Evolutionary conservation across 2,797 vertebrate genomes (phyloP), one percentile per base, ranked within the genome.

Genomic region (Coilia nasus): DNA sequence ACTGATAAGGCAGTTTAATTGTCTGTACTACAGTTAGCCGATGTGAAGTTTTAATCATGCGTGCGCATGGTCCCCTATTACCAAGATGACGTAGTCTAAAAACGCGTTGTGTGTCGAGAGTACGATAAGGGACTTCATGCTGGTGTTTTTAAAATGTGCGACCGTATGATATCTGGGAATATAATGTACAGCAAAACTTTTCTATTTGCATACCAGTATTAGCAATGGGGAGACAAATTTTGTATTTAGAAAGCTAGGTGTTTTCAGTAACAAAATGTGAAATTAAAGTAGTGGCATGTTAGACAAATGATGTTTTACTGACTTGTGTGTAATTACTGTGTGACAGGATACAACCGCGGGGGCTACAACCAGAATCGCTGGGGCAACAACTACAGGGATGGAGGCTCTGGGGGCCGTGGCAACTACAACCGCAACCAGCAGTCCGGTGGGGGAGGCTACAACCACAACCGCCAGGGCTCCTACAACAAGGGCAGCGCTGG

Each of bases 281-380:
- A 19, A 17, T 17, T 75, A 15, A 31, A 15, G 28, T 71, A 11
- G 62, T 14, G 23, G 25, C 25, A 12, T 67, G 4, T 25, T 14
- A 28, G 23, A 67, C 6, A 62, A 7, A 6, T 14, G 31, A 14
- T 31, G 10, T 71, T 31, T 31, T 71, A 71, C 12, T 71, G 64
- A 12, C 28, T 41, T 19, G 50, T 83, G n/a, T n/a, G 0, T 78
- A 1, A 44, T 78, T 19, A 44, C 17, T 9, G 3, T 21, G 81
- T 81, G 0, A 0, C 87, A 97, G 96, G 96, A 1, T 97, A 96
- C 89, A 96, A 89, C 83, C 96, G 95, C 47, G 94, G 97, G 12
- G 90, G 94, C 90, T 97, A 97, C 82, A 96, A 87, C 88, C 97
- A 97, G 91, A 97, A 92, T 91, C 97, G 97, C 35, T 98, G 97